Evolutionary conservation across 30 jellyfish, hydroid and myxozoan species (phyloP).

Genomic region (Cassiopea andromeda): DNA sequence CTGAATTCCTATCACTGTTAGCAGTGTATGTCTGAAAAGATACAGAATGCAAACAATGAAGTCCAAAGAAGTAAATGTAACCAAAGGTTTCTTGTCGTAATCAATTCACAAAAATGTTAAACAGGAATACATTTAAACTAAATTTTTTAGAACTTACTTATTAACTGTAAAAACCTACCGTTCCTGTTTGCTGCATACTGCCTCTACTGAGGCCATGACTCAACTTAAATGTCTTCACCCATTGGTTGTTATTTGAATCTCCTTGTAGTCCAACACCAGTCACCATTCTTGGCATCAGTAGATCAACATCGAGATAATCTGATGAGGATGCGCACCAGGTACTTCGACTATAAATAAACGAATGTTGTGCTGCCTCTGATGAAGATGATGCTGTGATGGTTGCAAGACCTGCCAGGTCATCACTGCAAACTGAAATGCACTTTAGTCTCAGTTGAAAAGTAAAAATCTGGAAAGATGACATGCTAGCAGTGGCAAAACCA

Average conservation of each 20-base stretch:
- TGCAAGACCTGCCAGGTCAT: constrained; percentile 34
- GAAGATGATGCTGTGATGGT: constrained; percentile 24
- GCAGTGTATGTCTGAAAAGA: constrained; percentile 28
- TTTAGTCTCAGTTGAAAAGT: too few relatives aligned
- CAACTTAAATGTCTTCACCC: constrained; percentile 34
- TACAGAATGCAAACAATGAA: not conserved
- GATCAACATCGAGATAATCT: constrained; percentile 25
- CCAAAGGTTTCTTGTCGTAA: too few relatives aligned
- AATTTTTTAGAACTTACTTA: not conserved
- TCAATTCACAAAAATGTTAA: not conserved
- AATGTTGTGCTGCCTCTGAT: constrained; percentile 9
- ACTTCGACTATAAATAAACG: constrained; percentile 1
- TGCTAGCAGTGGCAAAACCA: too few relatives aligned
- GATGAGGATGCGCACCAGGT: constrained; percentile 63
- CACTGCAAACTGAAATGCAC: constrained; percentile 30
- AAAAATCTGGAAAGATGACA: too few relatives aligned
- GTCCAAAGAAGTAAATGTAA: not conserved
- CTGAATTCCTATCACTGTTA: constrained; percentile 47
- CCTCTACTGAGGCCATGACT: constrained; percentile 20
- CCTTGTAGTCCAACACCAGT: constrained; percentile 65
- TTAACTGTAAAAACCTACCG: constrained; percentile 6
- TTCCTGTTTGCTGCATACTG: not conserved
- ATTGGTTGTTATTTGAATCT: constrained; percentile 53
- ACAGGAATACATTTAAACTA: not conserved
- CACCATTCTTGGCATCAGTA: constrained; percentile 27